phyloP scores from a whole-genome alignment of 2,797 vertebrate species.

The Labroides dimidiatus region DNA sequence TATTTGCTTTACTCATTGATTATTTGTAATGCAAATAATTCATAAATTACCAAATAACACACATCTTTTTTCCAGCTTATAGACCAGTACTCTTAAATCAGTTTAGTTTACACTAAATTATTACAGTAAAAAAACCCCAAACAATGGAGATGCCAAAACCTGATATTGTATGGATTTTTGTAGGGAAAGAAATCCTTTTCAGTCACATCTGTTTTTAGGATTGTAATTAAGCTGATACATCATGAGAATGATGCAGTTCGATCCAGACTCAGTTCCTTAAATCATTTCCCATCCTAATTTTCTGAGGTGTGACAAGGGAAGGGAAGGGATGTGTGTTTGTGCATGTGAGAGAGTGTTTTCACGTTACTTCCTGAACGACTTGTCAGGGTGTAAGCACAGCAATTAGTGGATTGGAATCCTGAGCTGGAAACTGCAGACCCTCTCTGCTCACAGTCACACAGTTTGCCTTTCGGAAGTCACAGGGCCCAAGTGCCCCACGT shows the following conservation, averaged over 20 bases:
- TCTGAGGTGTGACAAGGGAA: constrained; percentile 55
- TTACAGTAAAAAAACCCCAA: too few relatives aligned
- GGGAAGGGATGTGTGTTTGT: constrained; percentile 39
- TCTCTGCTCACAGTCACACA: constrained; percentile 61
- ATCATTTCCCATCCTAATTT: constrained; percentile 37
- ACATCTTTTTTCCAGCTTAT: too few relatives aligned
- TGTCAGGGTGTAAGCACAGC: constrained; percentile 71
- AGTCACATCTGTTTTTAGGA: too few relatives aligned
- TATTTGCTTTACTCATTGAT: too few relatives aligned
- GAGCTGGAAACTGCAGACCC: constrained; percentile 65
- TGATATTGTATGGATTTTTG: too few relatives aligned
- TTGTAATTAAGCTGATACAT: too few relatives aligned
- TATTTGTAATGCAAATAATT: too few relatives aligned
- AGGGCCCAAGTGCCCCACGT: constrained; percentile 62
- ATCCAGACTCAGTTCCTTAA: neutral
- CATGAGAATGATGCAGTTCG: neutral
- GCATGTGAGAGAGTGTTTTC: constrained; percentile 33
- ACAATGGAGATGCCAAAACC: too few relatives aligned
- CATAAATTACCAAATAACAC: too few relatives aligned
- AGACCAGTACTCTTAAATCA: too few relatives aligned
- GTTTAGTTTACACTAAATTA: too few relatives aligned
- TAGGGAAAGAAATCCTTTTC: too few relatives aligned
- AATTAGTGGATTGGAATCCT: constrained; percentile 72
- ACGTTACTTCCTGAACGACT: constrained; percentile 70
- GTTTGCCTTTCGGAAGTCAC: constrained; percentile 63